Evolutionary conservation across 2,888 invertebrate species (phyloP).

Genomic region (Drosophila flavopinicola): DNA sequence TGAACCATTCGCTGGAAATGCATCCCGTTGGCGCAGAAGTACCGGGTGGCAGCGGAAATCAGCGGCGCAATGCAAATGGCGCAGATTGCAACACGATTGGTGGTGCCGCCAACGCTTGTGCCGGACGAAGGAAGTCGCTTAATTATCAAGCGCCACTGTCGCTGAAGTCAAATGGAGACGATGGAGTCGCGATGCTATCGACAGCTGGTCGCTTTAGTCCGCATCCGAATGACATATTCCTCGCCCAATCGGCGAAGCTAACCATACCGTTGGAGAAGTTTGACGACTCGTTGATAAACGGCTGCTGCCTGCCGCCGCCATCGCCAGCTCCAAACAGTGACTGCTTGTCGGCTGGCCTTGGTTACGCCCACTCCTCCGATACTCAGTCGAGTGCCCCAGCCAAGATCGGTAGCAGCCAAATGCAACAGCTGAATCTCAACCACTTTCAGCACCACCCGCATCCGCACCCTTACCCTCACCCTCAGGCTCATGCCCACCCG

Average conservation of each 20-base stretch:
- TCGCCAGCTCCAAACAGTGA: conserved; percentile 84
- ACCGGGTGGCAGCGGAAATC: conserved; percentile 5
- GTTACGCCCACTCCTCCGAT: conserved; percentile 26
- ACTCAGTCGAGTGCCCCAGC: conserved; percentile 11
- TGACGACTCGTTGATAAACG: conserved; percentile 77
- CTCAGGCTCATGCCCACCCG: neutral
- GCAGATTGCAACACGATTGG: conserved; percentile 10
- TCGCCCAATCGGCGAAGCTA: conserved; percentile 57
- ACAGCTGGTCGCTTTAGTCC: conserved; percentile 75
- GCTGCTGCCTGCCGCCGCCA: conserved; percentile 83
- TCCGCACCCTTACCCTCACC: neutral
- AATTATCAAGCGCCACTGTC: conserved; percentile 78
- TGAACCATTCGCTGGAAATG: conserved; percentile 10
- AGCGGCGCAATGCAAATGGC: conserved; percentile 20
- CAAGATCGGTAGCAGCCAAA: conserved; percentile 19
- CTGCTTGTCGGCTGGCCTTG: conserved; percentile 73
- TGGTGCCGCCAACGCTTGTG: conserved; percentile 9
- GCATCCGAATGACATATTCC: conserved; percentile 68
- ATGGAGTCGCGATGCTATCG: conserved; percentile 26
- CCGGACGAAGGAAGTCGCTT: conserved; percentile 74
- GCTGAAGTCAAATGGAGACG: conserved; percentile 48
- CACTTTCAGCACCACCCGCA: conserved; percentile 47
- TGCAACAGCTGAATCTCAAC: conserved; percentile 42
- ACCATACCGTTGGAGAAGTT: conserved; percentile 68
- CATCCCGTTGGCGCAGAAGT: conserved; percentile 16